A percentile compares a stretch with the other conserved stretches of the same genome.
Evolutionary conservation across 2,113 vertebrate species (phyloP).

Genomic region (Eudorcas thomsonii): DNA sequence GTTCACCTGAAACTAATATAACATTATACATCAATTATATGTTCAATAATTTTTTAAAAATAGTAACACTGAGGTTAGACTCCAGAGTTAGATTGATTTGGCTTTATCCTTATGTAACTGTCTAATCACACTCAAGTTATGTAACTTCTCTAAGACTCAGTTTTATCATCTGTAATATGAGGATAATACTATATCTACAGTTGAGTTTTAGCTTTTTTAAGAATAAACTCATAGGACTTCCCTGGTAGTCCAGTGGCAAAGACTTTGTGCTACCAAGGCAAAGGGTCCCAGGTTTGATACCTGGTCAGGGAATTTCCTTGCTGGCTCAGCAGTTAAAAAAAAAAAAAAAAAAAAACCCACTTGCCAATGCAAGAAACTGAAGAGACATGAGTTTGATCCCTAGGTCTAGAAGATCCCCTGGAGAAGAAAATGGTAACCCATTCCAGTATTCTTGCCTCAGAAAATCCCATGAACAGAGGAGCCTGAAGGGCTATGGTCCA

Average conservation of each 20-base stretch:
- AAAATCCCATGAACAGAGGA: background rate
- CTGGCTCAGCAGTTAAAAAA: background rate
- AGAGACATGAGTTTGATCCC: accelerated
- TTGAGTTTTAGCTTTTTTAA: background rate
- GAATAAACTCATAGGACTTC: background rate
- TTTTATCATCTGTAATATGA: background rate
- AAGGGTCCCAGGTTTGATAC: background rate
- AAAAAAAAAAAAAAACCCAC: background rate
- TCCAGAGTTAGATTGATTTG: background rate
- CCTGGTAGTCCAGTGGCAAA: background rate
- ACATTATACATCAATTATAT: background rate
- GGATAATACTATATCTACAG: background rate
- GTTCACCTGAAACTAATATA: background rate
- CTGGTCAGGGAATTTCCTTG: background rate
- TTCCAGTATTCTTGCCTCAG: background rate
- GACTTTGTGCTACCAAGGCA: background rate
- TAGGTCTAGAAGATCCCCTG: background rate
- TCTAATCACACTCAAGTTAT: background rate
- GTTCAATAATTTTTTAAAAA: background rate
- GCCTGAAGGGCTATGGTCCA: background rate
- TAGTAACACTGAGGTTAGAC: background rate
- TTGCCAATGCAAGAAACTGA: background rate
- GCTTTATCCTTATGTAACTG: background rate
- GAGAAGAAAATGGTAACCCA: background rate
- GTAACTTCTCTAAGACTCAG: background rate